phyloP scores from a whole-genome alignment of 2,888 invertebrate genomes.

The Philopedon plagiatum region DNA sequence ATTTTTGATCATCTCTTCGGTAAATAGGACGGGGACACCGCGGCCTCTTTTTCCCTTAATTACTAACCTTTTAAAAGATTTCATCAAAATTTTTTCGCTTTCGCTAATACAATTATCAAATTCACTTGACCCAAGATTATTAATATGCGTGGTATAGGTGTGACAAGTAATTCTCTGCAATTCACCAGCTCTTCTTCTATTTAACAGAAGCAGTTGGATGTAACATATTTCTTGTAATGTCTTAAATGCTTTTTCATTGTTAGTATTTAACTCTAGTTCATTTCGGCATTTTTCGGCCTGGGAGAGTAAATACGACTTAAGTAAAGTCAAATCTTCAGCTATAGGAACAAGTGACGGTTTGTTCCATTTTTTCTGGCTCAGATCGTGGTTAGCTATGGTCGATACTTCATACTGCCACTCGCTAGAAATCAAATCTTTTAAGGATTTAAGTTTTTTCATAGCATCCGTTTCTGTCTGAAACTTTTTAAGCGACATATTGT shows the following conservation, averaged over 20 bases:
- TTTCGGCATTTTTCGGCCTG: neutral
- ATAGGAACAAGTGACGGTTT: slow-evolving; percentile 48
- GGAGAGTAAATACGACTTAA: slow-evolving; percentile 12
- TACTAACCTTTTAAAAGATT: neutral
- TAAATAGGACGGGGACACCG: neutral
- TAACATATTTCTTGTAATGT: neutral
- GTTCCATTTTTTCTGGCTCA: slow-evolving; percentile 47
- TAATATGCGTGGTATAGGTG: neutral
- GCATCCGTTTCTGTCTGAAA: too few species aligned
- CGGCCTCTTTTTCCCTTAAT: neutral
- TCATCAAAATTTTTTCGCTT: neutral
- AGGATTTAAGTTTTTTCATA: neutral
- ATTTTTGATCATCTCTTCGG: neutral
- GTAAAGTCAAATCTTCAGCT: slow-evolving; percentile 34
- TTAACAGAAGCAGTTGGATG: neutral
- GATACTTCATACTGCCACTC: slow-evolving; percentile 31
- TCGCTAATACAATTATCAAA: neutral
- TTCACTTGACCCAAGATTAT: neutral
- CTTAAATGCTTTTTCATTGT: neutral
- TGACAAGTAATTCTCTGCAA: neutral
- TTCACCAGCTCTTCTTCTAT: neutral
- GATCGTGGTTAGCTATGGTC: slow-evolving; percentile 43
- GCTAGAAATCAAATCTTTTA: too few species aligned
- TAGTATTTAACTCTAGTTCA: neutral
- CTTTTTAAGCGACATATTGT: neutral